Base-by-base conservation (phyloP, 2,797 vertebrate genomes). In the Coregonus suidteri region DNA sequence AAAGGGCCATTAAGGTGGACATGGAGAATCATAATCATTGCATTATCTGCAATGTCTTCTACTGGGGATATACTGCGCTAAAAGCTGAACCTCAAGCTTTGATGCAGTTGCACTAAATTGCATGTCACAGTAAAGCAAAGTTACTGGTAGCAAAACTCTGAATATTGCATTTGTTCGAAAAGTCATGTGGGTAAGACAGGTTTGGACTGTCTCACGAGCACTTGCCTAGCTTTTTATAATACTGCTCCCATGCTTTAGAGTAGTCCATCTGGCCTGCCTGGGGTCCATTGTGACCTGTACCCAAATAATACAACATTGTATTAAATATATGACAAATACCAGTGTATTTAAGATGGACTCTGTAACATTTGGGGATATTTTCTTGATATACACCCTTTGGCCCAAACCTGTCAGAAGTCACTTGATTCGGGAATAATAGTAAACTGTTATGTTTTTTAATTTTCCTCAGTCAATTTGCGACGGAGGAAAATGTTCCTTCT, bases 251-350 rank as follows among this genome's bases (percentile, higher is more conserved):
- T 0, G 78, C 91, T 86, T 88, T 83, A 80, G 88, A 85, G 88
- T 91, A 83, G 86, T 92, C 86, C 91, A 93, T 90, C 85, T 87
- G 93, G 72, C 90, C 90, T 73, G 84, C 80, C 87, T 88, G 91
- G 79, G 92, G 81, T 88, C 90, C 78, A 77, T 76, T 90, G 84
- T 87, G 91, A 91, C 88, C 89, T 91, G 86, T 76, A 83, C 78
- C 80, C 77, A 80, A 72, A 75, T 69, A 83, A 68, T 76, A 71
- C 47, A 25, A 59, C 56, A 59, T 59, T 47, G 2, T 47, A 25
- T 64, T 64, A 64, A 9, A 30, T 25, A 9, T 4, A 9, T n/a
- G 18, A 62, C 18, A 18, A 62, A n/a, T n/a, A 62, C n/a, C 7
- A 62, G 18, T 62, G 56, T 4, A 64, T 30, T 25, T 25, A 64